These are phyloP conservation scores for Periophthalmus modestus DNA, from an alignment of 2,113 vertebrate species.

Conservation along the genomic window DNA sequence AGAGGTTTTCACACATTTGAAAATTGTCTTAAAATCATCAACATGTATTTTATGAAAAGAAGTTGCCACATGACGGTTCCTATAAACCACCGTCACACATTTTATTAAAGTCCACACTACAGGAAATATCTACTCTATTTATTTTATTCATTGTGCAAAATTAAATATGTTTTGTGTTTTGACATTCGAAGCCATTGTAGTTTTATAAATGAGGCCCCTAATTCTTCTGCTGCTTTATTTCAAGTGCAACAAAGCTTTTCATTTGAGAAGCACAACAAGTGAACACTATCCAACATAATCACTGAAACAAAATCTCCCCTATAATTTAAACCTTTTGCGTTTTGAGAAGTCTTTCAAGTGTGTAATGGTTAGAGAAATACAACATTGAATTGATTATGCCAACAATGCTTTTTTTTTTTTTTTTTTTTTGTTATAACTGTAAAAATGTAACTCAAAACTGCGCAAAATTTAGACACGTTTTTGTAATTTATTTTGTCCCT, in stretches of 20 bases:
- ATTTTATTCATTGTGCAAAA: neutral
- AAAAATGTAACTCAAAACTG: slow-evolving; percentile 60
- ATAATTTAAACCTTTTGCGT: slow-evolving; percentile 61
- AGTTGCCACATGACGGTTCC: neutral
- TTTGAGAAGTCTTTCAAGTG: slow-evolving; percentile 57
- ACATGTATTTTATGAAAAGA: neutral
- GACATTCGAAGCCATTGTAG: neutral
- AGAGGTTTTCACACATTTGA: neutral
- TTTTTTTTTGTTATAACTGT: slow-evolving; percentile 46
- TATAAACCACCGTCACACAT: too few relatives aligned
- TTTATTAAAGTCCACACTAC: neutral
- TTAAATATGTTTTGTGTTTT: neutral
- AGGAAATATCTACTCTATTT: neutral
- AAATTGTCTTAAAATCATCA: neutral
- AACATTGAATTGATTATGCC: slow-evolving; percentile 70
- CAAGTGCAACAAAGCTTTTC: slow-evolving; percentile 40
- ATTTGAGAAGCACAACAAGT: slow-evolving; percentile 31
- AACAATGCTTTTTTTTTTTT: slow-evolving; percentile 56
- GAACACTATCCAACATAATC: slow-evolving; percentile 59
- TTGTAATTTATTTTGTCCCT: slow-evolving; percentile 78
- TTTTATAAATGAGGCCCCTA: slow-evolving; percentile 50
- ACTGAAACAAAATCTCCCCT: slow-evolving; percentile 51
- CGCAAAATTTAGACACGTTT: slow-evolving; percentile 47
- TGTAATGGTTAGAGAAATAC: slow-evolving; percentile 66
- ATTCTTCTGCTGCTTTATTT: slow-evolving; percentile 63